Conservation (phyloP, 2,797 vertebrate genomes). For the Myripristis jacobus region DNA sequence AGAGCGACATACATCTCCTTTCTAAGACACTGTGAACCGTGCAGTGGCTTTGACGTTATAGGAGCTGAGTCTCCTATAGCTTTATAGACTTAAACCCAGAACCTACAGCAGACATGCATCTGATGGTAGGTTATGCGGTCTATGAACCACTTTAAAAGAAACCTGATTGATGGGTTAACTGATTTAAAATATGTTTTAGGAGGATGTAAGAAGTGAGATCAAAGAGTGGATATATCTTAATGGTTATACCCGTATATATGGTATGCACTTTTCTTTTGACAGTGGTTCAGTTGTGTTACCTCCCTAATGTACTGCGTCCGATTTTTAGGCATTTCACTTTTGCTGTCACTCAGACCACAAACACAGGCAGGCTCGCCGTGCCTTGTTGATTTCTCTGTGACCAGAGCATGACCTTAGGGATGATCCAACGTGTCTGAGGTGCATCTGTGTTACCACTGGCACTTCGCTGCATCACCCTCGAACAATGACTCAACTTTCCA, state of each 20-base stretch:
- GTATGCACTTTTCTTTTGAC: not conserved
- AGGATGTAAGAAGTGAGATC: not conserved
- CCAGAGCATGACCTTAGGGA: not conserved
- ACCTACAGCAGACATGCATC: not conserved
- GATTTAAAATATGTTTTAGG: constrained; percentile 11
- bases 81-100: not conserved
- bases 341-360: too few relatives aligned
- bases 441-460: too few relatives aligned
- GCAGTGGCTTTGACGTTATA: not conserved
- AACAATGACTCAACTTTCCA: constrained; percentile 14
- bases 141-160: constrained; percentile 16
- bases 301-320: not conserved
- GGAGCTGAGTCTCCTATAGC: not conserved
- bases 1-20: not conserved
- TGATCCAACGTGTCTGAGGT: not conserved
- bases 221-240: not conserved
- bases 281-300: not conserved
- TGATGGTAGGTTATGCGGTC: not conserved
- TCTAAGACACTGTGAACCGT: not conserved
- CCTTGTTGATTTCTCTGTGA: not conserved
- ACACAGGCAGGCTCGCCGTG: too few relatives aligned
- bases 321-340: not conserved
- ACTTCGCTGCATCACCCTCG: too few relatives aligned
- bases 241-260: not conserved
- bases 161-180: constrained; percentile 20